Conservation (phyloP, 2,113 vertebrate species). For the Ctenodactylus gundi region DNA sequence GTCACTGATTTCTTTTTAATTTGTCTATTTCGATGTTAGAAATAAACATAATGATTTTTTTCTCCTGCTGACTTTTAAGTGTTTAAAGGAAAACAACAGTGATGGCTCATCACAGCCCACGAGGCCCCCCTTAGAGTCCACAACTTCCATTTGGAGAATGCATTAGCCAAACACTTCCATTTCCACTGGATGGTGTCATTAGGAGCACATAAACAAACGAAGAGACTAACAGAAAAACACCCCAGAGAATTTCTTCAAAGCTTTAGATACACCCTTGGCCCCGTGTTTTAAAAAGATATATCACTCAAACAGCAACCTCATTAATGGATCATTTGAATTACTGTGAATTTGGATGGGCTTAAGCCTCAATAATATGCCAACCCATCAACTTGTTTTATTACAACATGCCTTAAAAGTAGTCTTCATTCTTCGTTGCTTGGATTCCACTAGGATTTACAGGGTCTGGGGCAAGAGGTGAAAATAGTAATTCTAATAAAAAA, state of each 20-base stretch:
- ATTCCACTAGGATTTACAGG: constrained; percentile 41
- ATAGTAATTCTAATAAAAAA: neutral
- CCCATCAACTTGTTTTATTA: constrained; percentile 12
- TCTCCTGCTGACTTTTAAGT: constrained; percentile 34
- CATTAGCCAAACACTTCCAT: constrained; percentile 41
- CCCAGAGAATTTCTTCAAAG: neutral
- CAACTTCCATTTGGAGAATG: constrained; percentile 21
- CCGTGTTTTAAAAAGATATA: neutral
- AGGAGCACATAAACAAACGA: constrained; percentile 17
- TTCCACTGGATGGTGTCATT: constrained; percentile 24
- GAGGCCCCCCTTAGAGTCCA: neutral
- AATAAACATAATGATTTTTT: constrained; percentile 58
- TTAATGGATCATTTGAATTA: constrained; percentile 42
- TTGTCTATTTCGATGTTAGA: constrained; percentile 35
- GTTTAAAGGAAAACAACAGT: constrained; percentile 50
- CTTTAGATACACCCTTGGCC: neutral
- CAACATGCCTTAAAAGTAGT: neutral
- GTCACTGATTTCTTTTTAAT: neutral
- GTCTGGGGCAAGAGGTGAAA: constrained; percentile 37
- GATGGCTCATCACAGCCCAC: constrained; percentile 52
- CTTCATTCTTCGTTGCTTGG: neutral
- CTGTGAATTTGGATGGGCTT: constrained; percentile 29
- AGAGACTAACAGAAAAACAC: constrained; percentile 30
- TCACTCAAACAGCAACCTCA: neutral
- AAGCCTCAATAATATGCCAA: neutral